Evolutionary conservation across 2,113 vertebrate species (phyloP), one percentile per base, ranked within the genome.

Genomic region (Catharus minimus): DNA sequence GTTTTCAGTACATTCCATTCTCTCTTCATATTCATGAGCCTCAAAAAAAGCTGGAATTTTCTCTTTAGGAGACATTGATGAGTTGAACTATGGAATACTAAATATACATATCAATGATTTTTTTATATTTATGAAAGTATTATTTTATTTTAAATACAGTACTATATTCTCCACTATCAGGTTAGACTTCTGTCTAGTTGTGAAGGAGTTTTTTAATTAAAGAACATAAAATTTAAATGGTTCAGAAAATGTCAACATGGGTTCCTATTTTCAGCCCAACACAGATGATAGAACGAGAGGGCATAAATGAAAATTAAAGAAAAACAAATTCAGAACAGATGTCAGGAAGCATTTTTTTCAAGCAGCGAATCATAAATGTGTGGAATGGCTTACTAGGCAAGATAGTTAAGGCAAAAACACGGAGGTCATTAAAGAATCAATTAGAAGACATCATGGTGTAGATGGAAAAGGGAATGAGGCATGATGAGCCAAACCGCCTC

Each of bases 271-370:
- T 97, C 94, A 97, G 96, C 93, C 97, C 97, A 97, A 97, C 96
- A 97, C 97, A 97, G 97, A 97, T 97, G 97, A 98, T 95, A 96
- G 96, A 97, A 97, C 2, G 84, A 97, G 97, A 97, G 97, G 95
- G 96, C 95, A 98, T 97, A 98, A 98, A 97, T 97, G 96, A 97
- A 97, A 97, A 98, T 97, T 97, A 97, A 98, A 97, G 97, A 97
- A 97, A 97, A 97, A 95, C 97, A 97, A 97, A 97, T 97, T 97
- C 95, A 68, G 97, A 97, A 97, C 97, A 98, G 97, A 97, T 97
- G 97, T 96, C 97, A 97, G 96, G 96, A 97, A 97, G 93, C 92
- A 93, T 96, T 94, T 95, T 96, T 95, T 78, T 94, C 94, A 95
- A 58, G 88, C 90, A 86, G 96, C 82, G 96, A 95, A 95, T 95